phyloP scores from a whole-genome alignment of 2,888 invertebrate genomes.

The Deilephila porcellus region DNA sequence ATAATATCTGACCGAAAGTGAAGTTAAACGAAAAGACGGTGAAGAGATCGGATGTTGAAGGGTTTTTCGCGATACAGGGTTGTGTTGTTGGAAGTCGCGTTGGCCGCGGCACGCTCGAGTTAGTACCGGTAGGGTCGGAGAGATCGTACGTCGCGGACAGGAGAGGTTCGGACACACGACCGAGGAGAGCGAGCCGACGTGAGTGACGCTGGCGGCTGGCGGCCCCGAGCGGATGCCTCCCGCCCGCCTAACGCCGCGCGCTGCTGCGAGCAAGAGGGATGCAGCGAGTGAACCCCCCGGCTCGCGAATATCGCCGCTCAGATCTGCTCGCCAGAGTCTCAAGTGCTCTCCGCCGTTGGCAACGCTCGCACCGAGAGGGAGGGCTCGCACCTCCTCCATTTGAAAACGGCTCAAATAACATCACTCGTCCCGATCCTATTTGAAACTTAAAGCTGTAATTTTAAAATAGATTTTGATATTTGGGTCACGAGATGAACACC shows the following conservation, averaged over 20 bases:
- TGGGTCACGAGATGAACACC: conserved; percentile 76
- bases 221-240: conserved; percentile 63
- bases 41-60: conserved; percentile 47
- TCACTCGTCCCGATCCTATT: conserved; percentile 45
- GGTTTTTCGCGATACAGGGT: conserved; percentile 55
- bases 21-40: conserved; percentile 48
- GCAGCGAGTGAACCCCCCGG: conserved; percentile 69
- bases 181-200: conserved; percentile 79
- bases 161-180: conserved; percentile 81
- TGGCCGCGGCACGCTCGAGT: conserved; percentile 65
- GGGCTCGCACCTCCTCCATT: conserved; percentile 62
- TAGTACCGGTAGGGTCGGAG: conserved; percentile 77
- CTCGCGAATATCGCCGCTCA: conserved; percentile 78
- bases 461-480: conserved; percentile 62
- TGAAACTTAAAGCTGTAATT: conserved; percentile 52
- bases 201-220: conserved; percentile 71
- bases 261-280: conserved; percentile 78
- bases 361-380: conserved; percentile 76
- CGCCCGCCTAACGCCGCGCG: conserved; percentile 74
- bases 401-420: conserved; percentile 60
- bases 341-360: conserved; percentile 72
- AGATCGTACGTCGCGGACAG: conserved; percentile 79
- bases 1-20: conserved; percentile 49
- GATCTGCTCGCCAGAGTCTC: conserved; percentile 77
- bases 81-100: conserved; percentile 60